Evolutionary conservation across 2,888 invertebrate genomes (phyloP), one percentile per base, ranked within the genome.

Genomic region (Acronicta aceris): DNA sequence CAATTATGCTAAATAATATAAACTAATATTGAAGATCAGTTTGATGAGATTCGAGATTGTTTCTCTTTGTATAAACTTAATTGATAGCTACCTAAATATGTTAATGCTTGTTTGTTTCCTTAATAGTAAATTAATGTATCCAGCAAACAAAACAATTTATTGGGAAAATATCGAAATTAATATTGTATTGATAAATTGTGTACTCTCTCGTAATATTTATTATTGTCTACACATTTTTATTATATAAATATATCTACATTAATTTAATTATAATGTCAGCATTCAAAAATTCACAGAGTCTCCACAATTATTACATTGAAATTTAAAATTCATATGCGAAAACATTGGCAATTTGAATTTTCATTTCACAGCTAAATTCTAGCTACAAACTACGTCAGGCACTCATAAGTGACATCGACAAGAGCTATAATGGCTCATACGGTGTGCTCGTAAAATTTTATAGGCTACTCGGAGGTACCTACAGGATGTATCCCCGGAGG

Each of bases 391-490:
- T 88, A 83, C 83, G 83, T 82, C 81, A 86, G 81, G 83, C 81
- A 82, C 82, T 82, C 85, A 84, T 84, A 86, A 87, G 88, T 87
- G 89, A 87, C 89, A 88, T 87, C 87, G 87, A 91, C 89, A 87
- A 89, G 86, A 85, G 81, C 85, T 88, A 84, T 90, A 91, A 89
- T 85, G 87, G 88, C 83, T 91, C 89, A 88, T 90, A 91, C 88
- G 85, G 87, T 78, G 86, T 79, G 88, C 81, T 91, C 92, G 85
- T 93, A 93, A 93, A 93, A 91, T 92, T 90, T 93, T 93, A 92
- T 91, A 87, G 89, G 81, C 79, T 76, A 82, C 86, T 88, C 79
- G 76, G 75, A 81, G 81, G 83, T 81, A 81, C n/a, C n/a, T n/a
- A n/a, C 86, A 86, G 87, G 87, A 87, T 88, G 87, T 85, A 78